phyloP scores from a whole-genome alignment of 2,113 vertebrate species.

The Tragelaphus imberbis region DNA sequence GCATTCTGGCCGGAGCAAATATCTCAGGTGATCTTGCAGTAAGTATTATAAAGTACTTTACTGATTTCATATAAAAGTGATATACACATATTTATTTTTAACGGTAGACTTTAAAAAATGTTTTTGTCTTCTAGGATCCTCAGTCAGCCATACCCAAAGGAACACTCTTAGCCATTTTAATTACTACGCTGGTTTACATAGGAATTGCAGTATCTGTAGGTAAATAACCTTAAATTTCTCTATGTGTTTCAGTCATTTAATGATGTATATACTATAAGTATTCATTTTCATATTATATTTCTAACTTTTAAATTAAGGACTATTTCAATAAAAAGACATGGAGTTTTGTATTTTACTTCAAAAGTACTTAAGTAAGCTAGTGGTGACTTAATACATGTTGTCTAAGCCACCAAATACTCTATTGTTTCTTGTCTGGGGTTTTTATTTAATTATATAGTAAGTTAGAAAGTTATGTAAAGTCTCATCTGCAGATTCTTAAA shows the following conservation, averaged over 20 bases:
- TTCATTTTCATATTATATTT: background rate
- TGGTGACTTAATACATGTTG: background rate
- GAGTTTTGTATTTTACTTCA: background rate
- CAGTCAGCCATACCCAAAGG: slow-evolving; percentile 96
- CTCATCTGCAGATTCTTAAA: background rate
- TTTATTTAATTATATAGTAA: slow-evolving; percentile 12
- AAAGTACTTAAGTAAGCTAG: background rate
- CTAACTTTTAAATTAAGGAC: slow-evolving; percentile 19
- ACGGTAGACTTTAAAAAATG: slow-evolving; percentile 13
- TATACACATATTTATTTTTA: slow-evolving; percentile 1
- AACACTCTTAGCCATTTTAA: slow-evolving; percentile 94
- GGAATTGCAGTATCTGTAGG: slow-evolving; percentile 95
- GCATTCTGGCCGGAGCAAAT: slow-evolving; percentile 97
- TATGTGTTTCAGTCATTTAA: slow-evolving; percentile 17
- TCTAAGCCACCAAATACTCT: background rate
- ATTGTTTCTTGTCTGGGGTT: background rate
- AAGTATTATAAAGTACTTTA: slow-evolving; percentile 73
- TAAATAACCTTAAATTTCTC: slow-evolving; percentile 73
- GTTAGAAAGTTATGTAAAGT: background rate
- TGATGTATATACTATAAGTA: background rate
- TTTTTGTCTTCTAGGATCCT: slow-evolving; percentile 89
- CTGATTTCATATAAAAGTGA: background rate
- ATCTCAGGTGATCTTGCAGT: slow-evolving; percentile 98
- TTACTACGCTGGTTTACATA: slow-evolving; percentile 94
- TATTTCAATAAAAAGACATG: background rate